Evolutionary conservation across 2,888 invertebrate species (phyloP).

Genomic region (Leistus spinibarbis): DNA sequence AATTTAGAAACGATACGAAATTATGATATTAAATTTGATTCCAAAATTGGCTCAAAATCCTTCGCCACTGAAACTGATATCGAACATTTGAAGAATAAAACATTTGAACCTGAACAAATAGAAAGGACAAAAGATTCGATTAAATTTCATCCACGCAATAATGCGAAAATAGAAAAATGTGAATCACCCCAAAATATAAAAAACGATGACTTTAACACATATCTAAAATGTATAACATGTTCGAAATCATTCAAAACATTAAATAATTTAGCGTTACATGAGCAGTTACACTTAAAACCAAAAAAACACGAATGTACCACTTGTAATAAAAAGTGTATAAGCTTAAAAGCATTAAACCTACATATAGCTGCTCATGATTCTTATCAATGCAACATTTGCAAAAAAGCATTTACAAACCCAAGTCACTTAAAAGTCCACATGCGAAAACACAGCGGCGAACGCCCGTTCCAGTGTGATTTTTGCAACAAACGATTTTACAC

Average conservation of each 20-base stretch:
- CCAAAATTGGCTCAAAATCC: too few species aligned
- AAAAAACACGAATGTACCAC: constrained; percentile 9
- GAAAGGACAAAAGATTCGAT: too few species aligned
- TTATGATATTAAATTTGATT: too few species aligned
- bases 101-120: too few species aligned
- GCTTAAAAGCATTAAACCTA: constrained; percentile 16
- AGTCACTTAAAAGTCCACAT: constrained; percentile 35
- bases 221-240: constrained; percentile 11
- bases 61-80: too few species aligned
- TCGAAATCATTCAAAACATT: constrained; percentile 17
- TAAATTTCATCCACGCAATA: too few species aligned
- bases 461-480: constrained; percentile 39
- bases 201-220: neutral
- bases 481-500: constrained; percentile 43
- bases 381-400: constrained; percentile 23
- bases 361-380: constrained; percentile 17
- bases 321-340: constrained; percentile 25
- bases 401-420: constrained; percentile 23
- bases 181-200: neutral
- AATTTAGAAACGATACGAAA: too few species aligned
- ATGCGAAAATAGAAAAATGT: neutral
- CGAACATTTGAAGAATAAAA: too few species aligned
- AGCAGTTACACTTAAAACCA: constrained; percentile 13
- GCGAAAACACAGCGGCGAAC: constrained; percentile 31
- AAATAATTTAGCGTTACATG: constrained; percentile 8